phyloP scores from a whole-genome alignment of 2,113 vertebrate genomes.

The Anhinga rufa region DNA sequence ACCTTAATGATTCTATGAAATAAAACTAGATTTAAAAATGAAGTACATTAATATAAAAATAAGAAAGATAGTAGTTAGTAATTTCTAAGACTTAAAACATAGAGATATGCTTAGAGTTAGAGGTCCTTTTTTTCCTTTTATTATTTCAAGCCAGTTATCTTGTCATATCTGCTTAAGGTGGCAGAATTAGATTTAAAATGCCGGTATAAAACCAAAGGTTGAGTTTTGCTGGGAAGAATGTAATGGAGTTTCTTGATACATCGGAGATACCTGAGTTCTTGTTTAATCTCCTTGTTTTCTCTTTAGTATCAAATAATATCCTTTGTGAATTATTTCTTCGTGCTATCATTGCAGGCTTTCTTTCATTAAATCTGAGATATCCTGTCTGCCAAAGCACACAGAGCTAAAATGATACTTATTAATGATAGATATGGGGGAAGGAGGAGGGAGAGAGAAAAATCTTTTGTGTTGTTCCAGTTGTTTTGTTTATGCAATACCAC shows the following conservation, averaged over 20 bases:
- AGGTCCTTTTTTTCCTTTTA: neutral
- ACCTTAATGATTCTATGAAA: too few species aligned
- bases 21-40: neutral
- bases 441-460: neutral
- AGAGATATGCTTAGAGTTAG: neutral
- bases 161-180: neutral
- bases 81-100: neutral
- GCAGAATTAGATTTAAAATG: neutral
- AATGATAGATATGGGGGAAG: neutral
- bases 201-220: neutral
- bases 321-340: neutral
- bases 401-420: neutral
- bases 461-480: neutral
- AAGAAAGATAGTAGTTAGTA: neutral
- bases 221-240: neutral
- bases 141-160: neutral
- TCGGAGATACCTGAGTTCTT: neutral
- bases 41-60: neutral
- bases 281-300: neutral
- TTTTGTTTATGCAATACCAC: neutral
- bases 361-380: neutral
- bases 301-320: neutral
- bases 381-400: neutral
- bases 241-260: neutral
- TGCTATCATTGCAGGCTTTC: neutral